These are phyloP conservation scores for Acronicta psi DNA, from an alignment of 2,888 invertebrate species.

Conservation along the genomic window DNA sequence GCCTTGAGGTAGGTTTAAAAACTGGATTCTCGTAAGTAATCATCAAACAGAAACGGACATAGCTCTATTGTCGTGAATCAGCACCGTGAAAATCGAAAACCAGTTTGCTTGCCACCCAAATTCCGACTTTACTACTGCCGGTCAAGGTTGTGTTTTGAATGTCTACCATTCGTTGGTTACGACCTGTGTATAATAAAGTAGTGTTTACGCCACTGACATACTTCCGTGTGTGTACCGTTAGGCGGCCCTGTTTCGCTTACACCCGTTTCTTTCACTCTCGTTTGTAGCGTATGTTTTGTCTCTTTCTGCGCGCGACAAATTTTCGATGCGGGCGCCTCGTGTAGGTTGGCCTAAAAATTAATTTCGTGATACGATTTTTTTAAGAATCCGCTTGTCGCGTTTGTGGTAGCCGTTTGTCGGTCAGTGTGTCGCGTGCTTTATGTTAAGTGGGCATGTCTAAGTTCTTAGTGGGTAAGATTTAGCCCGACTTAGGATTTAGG, in stretches of 20 bases:
- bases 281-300: slow-evolving; percentile 70
- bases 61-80: slow-evolving; percentile 84
- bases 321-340: slow-evolving; percentile 86
- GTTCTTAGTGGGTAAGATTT: slow-evolving; percentile 29
- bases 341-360: slow-evolving; percentile 87
- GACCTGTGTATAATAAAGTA: slow-evolving; percentile 68
- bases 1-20: slow-evolving; percentile 86
- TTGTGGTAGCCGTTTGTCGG: slow-evolving; percentile 66
- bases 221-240: slow-evolving; percentile 88
- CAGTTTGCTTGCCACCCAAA: slow-evolving; percentile 63
- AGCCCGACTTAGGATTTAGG: slow-evolving; percentile 23
- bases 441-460: slow-evolving; percentile 50
- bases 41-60: slow-evolving; percentile 80
- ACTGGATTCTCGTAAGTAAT: slow-evolving; percentile 74
- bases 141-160: slow-evolving; percentile 82
- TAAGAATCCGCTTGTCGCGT: slow-evolving; percentile 66
- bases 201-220: slow-evolving; percentile 88
- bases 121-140: slow-evolving; percentile 67
- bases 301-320: slow-evolving; percentile 84
- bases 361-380: slow-evolving; percentile 85
- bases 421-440: slow-evolving; percentile 75
- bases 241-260: slow-evolving; percentile 82
- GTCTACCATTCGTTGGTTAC: slow-evolving; percentile 66
- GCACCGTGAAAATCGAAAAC: slow-evolving; percentile 88
- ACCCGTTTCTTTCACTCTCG: slow-evolving; percentile 86